These are phyloP conservation scores for Platycheirus rosarum DNA, from an alignment of 2,888 invertebrate genomes.

Conservation along the genomic window DNA sequence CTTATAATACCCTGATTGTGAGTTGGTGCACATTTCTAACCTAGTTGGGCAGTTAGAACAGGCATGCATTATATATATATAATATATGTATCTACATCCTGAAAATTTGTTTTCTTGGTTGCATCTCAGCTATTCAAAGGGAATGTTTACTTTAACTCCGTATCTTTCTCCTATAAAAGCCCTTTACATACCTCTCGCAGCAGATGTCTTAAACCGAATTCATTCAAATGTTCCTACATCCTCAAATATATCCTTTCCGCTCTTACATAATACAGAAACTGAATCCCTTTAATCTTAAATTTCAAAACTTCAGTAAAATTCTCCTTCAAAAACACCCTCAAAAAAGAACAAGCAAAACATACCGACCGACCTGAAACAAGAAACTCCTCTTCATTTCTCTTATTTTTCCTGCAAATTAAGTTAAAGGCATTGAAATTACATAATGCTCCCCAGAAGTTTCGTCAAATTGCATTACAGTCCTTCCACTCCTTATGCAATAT, in stretches of 20 bases:
- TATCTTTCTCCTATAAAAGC: too few relatives aligned
- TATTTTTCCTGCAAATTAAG: slow-evolving; percentile 15
- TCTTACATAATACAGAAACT: slow-evolving; percentile 14
- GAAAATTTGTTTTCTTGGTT: too few relatives aligned
- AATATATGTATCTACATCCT: too few relatives aligned
- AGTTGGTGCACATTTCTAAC: too few relatives aligned
- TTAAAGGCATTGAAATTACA: slow-evolving; percentile 38
- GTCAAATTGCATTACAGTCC: slow-evolving; percentile 27
- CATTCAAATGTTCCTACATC: slow-evolving; percentile 1
- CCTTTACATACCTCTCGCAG: background rate
- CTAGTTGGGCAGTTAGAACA: too few relatives aligned
- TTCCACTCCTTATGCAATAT: background rate
- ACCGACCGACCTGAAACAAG: background rate
- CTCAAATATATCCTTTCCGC: background rate
- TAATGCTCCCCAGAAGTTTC: slow-evolving; percentile 25
- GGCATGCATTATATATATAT: too few relatives aligned
- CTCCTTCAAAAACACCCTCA: background rate
- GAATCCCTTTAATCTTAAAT: slow-evolving; percentile 30
- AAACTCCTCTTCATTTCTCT: slow-evolving; percentile 12
- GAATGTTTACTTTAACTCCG: too few relatives aligned
- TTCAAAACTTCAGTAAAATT: slow-evolving; percentile 12
- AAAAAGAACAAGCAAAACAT: background rate
- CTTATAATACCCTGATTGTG: too few relatives aligned
- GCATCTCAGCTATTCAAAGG: too few relatives aligned
- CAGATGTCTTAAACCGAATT: slow-evolving; percentile 4